Evolutionary conservation across 2,797 vertebrate genomes (phyloP).

Genomic region (Parauchenoglanis ngamensis): DNA sequence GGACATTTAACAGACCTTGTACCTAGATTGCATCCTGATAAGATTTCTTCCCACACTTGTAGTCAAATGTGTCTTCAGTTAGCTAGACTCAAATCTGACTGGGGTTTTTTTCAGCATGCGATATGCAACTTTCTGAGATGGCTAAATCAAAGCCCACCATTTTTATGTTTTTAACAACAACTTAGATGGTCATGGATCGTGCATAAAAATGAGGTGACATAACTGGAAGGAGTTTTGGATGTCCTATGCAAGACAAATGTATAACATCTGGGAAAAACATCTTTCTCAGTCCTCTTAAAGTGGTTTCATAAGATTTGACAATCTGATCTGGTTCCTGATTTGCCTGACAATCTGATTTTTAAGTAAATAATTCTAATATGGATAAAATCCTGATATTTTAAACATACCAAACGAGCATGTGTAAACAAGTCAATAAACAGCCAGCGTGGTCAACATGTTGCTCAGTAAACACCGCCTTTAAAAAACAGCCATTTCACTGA

Average conservation of each 20-base stretch:
- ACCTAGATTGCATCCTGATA: not conserved
- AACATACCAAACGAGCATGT: not conserved
- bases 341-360: no score
- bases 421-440: not conserved
- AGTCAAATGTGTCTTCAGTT: not conserved
- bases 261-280: constrained; percentile 4
- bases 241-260: not conserved
- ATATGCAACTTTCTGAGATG: not conserved
- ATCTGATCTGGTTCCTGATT: not conserved
- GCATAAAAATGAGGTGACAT: not conserved
- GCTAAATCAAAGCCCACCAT: not conserved
- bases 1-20: not conserved
- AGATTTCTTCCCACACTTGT: not conserved
- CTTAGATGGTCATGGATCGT: not conserved
- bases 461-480: constrained; percentile 25
- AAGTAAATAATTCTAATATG: not conserved
- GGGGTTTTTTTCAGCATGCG: no score
- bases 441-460: not conserved
- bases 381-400: not conserved
- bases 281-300: not conserved
- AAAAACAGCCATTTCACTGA: not conserved
- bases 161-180: not conserved
- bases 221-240: not conserved
- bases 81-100: not conserved
- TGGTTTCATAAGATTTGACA: not conserved